Conservation (phyloP, 2,888 invertebrate genomes). For the Andrena dorsata region DNA sequence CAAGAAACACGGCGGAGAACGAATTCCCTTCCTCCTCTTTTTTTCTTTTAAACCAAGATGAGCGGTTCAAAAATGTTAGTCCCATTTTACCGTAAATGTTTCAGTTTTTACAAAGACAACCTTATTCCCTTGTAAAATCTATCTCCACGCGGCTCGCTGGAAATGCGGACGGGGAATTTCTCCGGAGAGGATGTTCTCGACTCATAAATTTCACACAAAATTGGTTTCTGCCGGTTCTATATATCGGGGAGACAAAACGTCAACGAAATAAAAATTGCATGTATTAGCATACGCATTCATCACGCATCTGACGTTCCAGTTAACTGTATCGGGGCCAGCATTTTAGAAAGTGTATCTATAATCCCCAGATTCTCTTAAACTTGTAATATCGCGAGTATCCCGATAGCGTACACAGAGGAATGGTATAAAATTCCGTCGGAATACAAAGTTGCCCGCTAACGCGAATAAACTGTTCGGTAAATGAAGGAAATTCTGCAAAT, state of each 20-base stretch:
- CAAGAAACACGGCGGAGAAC: background rate
- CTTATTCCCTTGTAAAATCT: conserved; percentile 43
- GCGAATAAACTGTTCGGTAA: background rate
- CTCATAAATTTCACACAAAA: conserved; percentile 50
- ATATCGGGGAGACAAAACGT: conserved; percentile 30
- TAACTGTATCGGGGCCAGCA: conserved; percentile 14
- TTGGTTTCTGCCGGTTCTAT: conserved; percentile 36
- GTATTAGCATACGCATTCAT: conserved; percentile 41
- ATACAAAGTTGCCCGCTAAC: background rate
- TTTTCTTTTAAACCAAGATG: too few relatives aligned
- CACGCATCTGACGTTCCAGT: conserved; percentile 31
- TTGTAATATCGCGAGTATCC: background rate
- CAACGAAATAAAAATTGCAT: conserved; percentile 48
- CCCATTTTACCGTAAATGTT: conserved; percentile 18
- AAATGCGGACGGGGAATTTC: conserved; percentile 44
- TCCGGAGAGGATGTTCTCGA: conserved; percentile 33
- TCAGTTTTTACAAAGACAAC: conserved; percentile 39
- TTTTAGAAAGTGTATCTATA: conserved; percentile 15
- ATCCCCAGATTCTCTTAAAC: background rate
- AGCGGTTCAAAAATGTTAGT: conserved; percentile 1
- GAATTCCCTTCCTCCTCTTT: background rate
- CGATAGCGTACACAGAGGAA: too few relatives aligned
- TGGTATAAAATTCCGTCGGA: background rate
- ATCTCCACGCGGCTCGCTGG: conserved; percentile 29
- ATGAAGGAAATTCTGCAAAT: background rate